These are phyloP conservation scores for Hirudinaria manillensis DNA, from an alignment of 2,888 invertebrate genomes.

Conservation along the genomic window DNA sequence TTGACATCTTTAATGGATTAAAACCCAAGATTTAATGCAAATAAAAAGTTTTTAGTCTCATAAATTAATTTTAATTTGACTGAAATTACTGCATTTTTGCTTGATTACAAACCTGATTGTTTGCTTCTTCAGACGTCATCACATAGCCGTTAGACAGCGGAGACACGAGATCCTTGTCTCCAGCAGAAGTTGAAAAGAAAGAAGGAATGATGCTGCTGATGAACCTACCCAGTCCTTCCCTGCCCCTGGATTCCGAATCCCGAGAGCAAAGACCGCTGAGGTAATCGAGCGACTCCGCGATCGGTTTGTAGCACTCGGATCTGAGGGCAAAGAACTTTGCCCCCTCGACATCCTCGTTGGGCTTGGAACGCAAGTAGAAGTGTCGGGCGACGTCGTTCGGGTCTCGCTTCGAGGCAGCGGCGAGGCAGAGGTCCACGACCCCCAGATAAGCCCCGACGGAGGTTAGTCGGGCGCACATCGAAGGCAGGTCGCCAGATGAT, in stretches of 20 bases:
- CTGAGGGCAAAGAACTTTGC: conserved; percentile 62
- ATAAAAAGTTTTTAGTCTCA: not conserved
- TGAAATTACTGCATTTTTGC: no score
- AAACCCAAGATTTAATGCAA: not conserved
- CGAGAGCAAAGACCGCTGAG: conserved; percentile 43
- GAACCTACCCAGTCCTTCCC: not conserved
- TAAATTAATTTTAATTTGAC: no score
- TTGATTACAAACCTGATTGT: conserved; percentile 35
- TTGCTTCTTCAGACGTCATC: conserved; percentile 48
- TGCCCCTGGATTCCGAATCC: not conserved
- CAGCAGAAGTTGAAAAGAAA: conserved; percentile 7
- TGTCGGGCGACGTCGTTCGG: conserved; percentile 77
- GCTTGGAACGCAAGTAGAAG: conserved; percentile 78
- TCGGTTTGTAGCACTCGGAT: conserved; percentile 75
- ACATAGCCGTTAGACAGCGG: conserved; percentile 48
- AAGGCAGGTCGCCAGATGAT: conserved; percentile 74
- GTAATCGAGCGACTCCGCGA: conserved; percentile 64
- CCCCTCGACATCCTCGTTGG: conserved; percentile 75
- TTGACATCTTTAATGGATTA: not conserved
- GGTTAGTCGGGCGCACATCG: conserved; percentile 78
- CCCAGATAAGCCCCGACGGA: conserved; percentile 73
- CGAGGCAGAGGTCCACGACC: conserved; percentile 77
- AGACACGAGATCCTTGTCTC: not conserved
- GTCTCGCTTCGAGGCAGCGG: conserved; percentile 79
- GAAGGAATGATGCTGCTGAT: conserved; percentile 16